Evolutionary conservation across 2,888 invertebrate genomes (phyloP), one percentile per base, ranked within the genome.

Genomic region (Cylloceria caligata): DNA sequence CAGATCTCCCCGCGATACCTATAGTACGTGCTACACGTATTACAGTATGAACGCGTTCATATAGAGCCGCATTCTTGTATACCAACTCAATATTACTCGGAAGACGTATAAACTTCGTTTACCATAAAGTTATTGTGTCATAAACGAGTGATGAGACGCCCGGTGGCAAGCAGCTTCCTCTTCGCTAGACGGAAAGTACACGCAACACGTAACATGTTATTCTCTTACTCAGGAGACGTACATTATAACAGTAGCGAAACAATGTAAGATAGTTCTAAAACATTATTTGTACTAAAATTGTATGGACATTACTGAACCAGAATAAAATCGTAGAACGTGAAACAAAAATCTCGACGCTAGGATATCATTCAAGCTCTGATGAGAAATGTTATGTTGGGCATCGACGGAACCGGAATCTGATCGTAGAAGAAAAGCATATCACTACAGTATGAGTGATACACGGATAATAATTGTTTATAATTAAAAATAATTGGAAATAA

Each of bases 71-170:
- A 4, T 13, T n/a, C n/a, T 55, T 16, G 7, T 34, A 34, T 34
- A 19, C 42, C 27, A 16, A 57, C 55, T 55, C n/a, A 57, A 71
- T n/a, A 71, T 71, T 42, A 57, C 69, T 24, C 24, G 39, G 24
- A 71, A 71, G 55, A 27, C 42, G 57, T 42, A 55, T 71, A 57
- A 71, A 55, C 55, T 71, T 57, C 55, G 69, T 57, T 71, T 55
- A 71, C 55, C 69, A 57, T 71, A 57, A 71, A 71, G 69, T 71
- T 71, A 71, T 71, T 71, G 69, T 57, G 69, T 71, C 69, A 42
- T 71, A 71, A 71, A 57, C 55, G 16, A 57, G 57, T 19, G 39
- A 71, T 57, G 69, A 42, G 57, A 39, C 30, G 19, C 3, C 55
- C 16, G 30, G 11, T 13, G 69, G 42, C 34, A 27, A 27, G 39